phyloP scores from a whole-genome alignment of 2,113 vertebrate species.

The Dendrocopos noguchii region DNA sequence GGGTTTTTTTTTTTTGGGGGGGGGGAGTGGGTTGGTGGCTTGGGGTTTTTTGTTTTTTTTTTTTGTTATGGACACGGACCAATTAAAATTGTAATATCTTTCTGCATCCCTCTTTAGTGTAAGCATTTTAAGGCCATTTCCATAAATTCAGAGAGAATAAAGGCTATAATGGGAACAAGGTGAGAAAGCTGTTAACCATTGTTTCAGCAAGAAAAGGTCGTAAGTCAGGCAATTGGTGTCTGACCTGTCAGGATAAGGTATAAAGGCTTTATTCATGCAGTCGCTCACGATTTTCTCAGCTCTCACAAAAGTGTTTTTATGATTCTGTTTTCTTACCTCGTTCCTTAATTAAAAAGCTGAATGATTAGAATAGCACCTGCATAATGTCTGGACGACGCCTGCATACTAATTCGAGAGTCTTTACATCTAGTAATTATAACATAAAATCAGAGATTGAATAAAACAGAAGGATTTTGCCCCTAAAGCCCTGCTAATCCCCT shows the following conservation, averaged over 20 bases:
- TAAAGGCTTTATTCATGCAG: constrained; percentile 84
- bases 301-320: constrained; percentile 86
- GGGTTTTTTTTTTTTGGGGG: no score
- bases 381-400: constrained; percentile 79
- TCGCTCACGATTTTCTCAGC: constrained; percentile 79
- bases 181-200: constrained; percentile 82
- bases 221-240: constrained; percentile 81
- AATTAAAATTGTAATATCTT: constrained; percentile 67
- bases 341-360: constrained; percentile 86
- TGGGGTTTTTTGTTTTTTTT: not conserved
- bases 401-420: constrained; percentile 88
- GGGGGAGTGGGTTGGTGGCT: no score
- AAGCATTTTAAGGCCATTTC: constrained; percentile 73
- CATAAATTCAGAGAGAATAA: constrained; percentile 75
- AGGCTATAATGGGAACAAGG: constrained; percentile 77
- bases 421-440: constrained; percentile 95
- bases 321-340: constrained; percentile 84
- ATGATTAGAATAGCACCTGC: constrained; percentile 92
- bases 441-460: constrained; percentile 92
- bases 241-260: constrained; percentile 82
- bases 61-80: constrained; percentile 37
- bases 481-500: constrained; percentile 95
- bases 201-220: constrained; percentile 82
- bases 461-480: constrained; percentile 86
- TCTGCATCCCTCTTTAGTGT: constrained; percentile 59